Base-by-base conservation (phyloP, 2,797 vertebrate genomes). In the Gephyroberyx darwinii region DNA sequence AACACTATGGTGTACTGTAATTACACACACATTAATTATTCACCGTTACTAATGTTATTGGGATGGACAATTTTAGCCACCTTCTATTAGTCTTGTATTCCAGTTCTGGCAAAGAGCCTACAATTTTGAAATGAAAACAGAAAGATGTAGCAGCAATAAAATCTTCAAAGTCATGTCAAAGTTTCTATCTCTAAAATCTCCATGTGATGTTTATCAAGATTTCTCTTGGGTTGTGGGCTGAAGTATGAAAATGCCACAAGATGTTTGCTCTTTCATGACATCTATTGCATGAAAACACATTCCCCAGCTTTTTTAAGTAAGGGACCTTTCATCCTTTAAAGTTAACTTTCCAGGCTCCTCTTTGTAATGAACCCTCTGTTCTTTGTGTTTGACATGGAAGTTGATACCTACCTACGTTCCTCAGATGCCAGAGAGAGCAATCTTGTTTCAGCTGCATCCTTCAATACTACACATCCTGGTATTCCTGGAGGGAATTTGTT, bases 1-100 rank as follows among this genome's bases (percentile, higher is more conserved):
- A 80, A 75, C 67, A 74, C 68, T 65, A 66, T 39, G 20, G 68
- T 82, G 66, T 63, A 69, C 69, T 84, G 72, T 84, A 88, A 90
- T 86, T 88, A 88, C 70, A 84, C 67, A 75, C 77, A 69, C 71
- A 85, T 87, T 86, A 87, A 78, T 84, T 82, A 84, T 85, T 85
- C 62, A 84, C 82, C 52, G 58, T 85, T 81, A 86, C 74, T 69
- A 76, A 79, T 78, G 69, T 74, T 85, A 83, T 75, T 78, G 71
- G 57, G 67, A 82, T 58, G 74, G 80, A 76, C 80, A 72, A 52
- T 30, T 57, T 64, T 65, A 54, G 78, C n/a, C 47, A 77, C 77
- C 74, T 30, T 78, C 53, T 70, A 69, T 79, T 74, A 63, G 62
- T 61, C 69, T 54, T 63, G 16, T 64, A 64, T 81, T 84, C 54